Conservation (phyloP, 1,140 invertebrate species). For the Odontomachus brunneus region DNA sequence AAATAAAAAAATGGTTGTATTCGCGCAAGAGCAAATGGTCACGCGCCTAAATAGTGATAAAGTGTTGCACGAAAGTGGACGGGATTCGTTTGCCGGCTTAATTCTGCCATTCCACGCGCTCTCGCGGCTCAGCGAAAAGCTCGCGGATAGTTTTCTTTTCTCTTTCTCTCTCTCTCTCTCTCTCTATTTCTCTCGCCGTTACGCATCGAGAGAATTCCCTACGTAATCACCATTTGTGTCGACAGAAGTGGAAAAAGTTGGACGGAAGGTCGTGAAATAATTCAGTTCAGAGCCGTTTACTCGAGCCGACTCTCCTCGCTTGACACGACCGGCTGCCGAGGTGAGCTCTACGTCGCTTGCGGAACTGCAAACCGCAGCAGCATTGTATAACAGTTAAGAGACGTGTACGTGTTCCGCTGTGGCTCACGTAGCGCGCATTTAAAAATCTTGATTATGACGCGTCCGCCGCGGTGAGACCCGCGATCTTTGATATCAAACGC, state of each 20-base stretch:
- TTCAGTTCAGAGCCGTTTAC: slow-evolving; percentile 35
- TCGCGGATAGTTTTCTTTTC: background rate
- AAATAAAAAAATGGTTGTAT: background rate
- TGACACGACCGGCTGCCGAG: slow-evolving; percentile 39
- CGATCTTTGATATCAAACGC: background rate
- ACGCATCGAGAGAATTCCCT: slow-evolving; percentile 47
- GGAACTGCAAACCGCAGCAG: slow-evolving; percentile 6
- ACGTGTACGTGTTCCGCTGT: background rate
- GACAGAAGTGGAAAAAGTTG: slow-evolving; percentile 44
- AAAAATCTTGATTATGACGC: slow-evolving; percentile 6
- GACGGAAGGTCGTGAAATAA: slow-evolving; percentile 42
- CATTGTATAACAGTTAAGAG: slow-evolving; percentile 21
- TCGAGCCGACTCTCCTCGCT: slow-evolving; percentile 22
- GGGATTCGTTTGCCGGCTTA: slow-evolving; percentile 49
- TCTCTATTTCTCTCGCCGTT: background rate
- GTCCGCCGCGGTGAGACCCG: background rate
- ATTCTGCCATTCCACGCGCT: slow-evolving; percentile 44
- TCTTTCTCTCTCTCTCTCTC: background rate
- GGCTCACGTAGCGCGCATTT: background rate
- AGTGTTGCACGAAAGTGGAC: slow-evolving; percentile 58
- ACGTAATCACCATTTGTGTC: slow-evolving; percentile 59
- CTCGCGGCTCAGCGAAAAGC: slow-evolving; percentile 28
- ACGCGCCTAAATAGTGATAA: slow-evolving; percentile 67
- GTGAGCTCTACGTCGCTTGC: background rate
- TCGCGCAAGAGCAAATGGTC: slow-evolving; percentile 59